phyloP scores from a whole-genome alignment of 2,113 vertebrate species.

The Phylloscopus trochilus region DNA sequence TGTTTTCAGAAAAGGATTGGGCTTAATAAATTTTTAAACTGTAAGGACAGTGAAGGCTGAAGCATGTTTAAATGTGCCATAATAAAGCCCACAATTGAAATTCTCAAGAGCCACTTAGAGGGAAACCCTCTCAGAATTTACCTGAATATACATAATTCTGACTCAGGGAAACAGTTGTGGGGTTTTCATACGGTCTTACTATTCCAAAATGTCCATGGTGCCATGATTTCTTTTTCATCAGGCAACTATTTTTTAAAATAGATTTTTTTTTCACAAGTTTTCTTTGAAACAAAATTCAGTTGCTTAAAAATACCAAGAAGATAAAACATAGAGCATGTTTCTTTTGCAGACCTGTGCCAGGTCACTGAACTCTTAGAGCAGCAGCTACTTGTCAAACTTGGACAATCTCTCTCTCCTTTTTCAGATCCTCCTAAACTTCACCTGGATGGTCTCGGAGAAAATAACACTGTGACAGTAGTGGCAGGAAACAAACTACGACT shows the following conservation, averaged over 20 bases:
- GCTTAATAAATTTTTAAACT: neutral
- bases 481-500: conserved; percentile 96
- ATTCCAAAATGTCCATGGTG: neutral
- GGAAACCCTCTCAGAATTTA: neutral
- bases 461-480: conserved; percentile 89
- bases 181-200: neutral
- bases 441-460: conserved; percentile 87
- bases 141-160: neutral
- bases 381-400: neutral
- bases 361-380: neutral
- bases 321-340: neutral
- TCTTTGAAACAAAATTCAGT: neutral
- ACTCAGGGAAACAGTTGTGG: neutral
- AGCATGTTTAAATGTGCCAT: accelerated
- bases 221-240: neutral
- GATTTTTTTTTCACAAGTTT: neutral
- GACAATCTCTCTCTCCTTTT: conserved; percentile 36
- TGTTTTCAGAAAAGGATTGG: neutral
- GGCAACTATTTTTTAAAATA: neutral
- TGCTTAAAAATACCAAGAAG: neutral
- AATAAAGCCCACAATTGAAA: neutral
- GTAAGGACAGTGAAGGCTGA: neutral
- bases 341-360: neutral
- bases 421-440: conserved; percentile 92
- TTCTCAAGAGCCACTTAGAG: neutral